Percentiles rank a stretch among this genome's conserved stretches.
phyloP scores from a whole-genome alignment of 2,888 invertebrate species.

The Athrips mouffetella region DNA sequence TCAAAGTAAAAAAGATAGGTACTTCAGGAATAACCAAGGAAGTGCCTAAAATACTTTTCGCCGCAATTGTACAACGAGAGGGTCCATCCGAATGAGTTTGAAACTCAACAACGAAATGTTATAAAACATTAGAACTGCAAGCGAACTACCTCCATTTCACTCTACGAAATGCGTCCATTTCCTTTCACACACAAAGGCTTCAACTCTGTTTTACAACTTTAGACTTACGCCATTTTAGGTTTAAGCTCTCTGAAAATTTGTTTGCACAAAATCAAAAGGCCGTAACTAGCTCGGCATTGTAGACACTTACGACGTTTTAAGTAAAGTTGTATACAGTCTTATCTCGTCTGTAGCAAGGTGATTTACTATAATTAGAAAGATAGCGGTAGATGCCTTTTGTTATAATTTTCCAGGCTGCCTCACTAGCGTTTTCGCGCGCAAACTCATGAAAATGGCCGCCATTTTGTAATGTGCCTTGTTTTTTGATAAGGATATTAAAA shows the following conservation, averaged over 20 bases:
- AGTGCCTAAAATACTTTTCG: conserved; percentile 41
- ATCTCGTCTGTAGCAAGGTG: conserved; percentile 77
- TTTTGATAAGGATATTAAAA: conserved; percentile 78
- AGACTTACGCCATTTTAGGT: conserved; percentile 43
- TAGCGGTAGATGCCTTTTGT: conserved; percentile 78
- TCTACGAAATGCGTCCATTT: conserved; percentile 39
- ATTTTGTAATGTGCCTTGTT: conserved; percentile 78
- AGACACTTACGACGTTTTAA: conserved; percentile 59
- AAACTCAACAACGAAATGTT: conserved; percentile 46
- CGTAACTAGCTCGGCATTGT: conserved; percentile 42
- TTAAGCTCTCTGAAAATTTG: conserved; percentile 37
- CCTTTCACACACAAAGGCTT: conserved; percentile 38
- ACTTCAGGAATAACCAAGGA: not conserved
- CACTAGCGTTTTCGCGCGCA: conserved; percentile 72
- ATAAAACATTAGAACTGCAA: conserved; percentile 40
- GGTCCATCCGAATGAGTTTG: conserved; percentile 67
- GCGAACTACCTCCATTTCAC: conserved; percentile 39
- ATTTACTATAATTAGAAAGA: conserved; percentile 80
- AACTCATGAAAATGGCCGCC: conserved; percentile 74
- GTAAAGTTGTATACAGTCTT: conserved; percentile 57
- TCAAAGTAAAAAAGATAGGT: not conserved
- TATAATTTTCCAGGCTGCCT: conserved; percentile 76
- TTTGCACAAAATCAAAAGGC: conserved; percentile 46
- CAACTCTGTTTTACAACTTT: conserved; percentile 36
- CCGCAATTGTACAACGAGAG: conserved; percentile 62